Evolutionary conservation across 2,797 vertebrate genomes (phyloP).

Genomic region (Enteromius anoplus): DNA sequence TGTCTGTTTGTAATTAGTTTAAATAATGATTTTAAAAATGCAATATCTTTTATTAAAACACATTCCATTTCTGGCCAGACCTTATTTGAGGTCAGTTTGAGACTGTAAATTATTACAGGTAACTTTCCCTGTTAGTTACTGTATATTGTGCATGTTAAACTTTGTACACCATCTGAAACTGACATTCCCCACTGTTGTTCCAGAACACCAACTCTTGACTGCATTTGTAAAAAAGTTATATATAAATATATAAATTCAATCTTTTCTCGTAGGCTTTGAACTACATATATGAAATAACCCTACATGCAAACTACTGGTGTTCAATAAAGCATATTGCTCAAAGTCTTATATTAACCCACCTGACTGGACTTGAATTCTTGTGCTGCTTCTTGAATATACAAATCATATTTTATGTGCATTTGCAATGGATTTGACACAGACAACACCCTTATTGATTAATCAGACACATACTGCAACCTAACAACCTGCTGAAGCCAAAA

Average conservation of each 20-base stretch:
- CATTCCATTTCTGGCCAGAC: constrained; percentile 53
- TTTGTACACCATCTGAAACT: constrained; percentile 75
- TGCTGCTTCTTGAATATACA: neutral
- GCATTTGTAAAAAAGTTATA: constrained; percentile 84
- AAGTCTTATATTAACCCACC: constrained; percentile 76
- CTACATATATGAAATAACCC: constrained; percentile 82
- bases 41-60: constrained; percentile 59
- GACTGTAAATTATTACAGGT: constrained; percentile 72
- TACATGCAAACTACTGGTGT: constrained; percentile 80
- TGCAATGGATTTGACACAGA: neutral
- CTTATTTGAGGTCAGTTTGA: constrained; percentile 51
- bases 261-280: constrained; percentile 84
- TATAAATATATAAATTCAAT: constrained; percentile 84
- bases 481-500: neutral
- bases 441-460: neutral
- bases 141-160: constrained; percentile 83
- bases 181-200: constrained; percentile 62
- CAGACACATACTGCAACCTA: neutral
- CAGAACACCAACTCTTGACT: constrained; percentile 62
- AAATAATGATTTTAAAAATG: constrained; percentile 50
- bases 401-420: neutral
- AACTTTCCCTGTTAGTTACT: constrained; percentile 69
- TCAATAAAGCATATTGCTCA: constrained; percentile 84
- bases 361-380: constrained; percentile 44
- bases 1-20: constrained; percentile 49